phyloP scores from a whole-genome alignment of 2,113 vertebrate genomes.

The Anoura caudifer region DNA sequence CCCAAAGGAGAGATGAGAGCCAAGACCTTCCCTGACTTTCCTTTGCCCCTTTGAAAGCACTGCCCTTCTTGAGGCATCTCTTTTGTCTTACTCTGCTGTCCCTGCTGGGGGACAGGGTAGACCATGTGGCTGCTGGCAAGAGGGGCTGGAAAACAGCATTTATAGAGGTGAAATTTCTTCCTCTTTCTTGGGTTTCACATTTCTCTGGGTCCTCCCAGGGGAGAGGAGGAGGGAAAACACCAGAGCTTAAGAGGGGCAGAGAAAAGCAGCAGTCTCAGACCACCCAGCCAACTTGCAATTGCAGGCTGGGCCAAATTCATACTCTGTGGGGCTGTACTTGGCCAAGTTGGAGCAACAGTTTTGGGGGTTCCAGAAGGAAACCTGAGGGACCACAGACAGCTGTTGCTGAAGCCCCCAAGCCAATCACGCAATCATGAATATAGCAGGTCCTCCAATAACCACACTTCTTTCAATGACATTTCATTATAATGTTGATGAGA shows the following conservation, averaged over 20 bases:
- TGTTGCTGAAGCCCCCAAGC: background rate
- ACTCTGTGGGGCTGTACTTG: background rate
- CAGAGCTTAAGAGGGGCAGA: background rate
- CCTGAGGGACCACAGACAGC: background rate
- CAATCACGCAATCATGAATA: background rate
- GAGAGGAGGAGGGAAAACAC: background rate
- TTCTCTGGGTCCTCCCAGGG: conserved; percentile 25
- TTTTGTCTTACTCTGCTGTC: background rate
- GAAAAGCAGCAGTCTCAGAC: background rate
- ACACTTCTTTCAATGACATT: background rate
- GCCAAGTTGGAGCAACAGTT: background rate
- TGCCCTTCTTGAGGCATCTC: background rate
- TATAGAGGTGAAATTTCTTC: conserved; percentile 54
- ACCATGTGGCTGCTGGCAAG: background rate
- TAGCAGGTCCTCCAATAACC: background rate
- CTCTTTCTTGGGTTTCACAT: conserved; percentile 27
- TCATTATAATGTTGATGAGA: background rate
- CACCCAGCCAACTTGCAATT: background rate
- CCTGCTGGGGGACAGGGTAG: background rate
- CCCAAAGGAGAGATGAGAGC: background rate
- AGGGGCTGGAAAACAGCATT: conserved; percentile 17
- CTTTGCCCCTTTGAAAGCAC: background rate
- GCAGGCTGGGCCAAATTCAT: background rate
- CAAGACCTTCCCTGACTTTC: background rate
- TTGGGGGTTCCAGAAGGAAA: background rate